Conservation (phyloP, 2,113 vertebrate genomes). For the Amblyornis subalaris region DNA sequence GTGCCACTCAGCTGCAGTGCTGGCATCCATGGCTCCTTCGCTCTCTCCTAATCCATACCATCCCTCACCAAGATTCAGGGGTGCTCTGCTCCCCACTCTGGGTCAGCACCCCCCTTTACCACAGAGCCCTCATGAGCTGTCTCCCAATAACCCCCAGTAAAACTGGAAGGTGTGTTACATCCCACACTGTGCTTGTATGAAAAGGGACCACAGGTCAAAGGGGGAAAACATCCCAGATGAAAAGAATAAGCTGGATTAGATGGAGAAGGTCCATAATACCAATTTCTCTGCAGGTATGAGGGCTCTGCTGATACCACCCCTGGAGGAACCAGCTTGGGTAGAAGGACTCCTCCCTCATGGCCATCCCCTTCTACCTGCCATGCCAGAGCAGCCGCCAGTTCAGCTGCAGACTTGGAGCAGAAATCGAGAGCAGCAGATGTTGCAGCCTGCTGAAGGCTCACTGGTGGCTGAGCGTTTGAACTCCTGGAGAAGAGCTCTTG, state of each 20-base stretch:
- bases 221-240: neutral
- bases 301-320: neutral
- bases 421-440: constrained; percentile 32
- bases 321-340: neutral
- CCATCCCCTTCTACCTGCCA: neutral
- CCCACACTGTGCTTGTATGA: neutral
- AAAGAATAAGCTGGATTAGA: neutral
- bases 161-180: neutral
- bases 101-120: neutral
- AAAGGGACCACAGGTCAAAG: neutral
- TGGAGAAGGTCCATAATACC: neutral
- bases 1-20: rapidly evolving
- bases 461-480: neutral
- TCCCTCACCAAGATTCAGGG: neutral
- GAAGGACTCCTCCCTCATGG: neutral
- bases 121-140: rapidly evolving
- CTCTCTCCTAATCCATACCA: rapidly evolving
- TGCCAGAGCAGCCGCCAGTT: constrained; percentile 5
- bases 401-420: constrained; percentile 18
- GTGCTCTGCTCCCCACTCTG: neutral
- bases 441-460: neutral
- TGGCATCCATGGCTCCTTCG: rapidly evolving
- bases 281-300: neutral
- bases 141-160: neutral
- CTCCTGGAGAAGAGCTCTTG: neutral